phyloP scores from a whole-genome alignment of 2,797 vertebrate genomes.

The Erpetoichthys calabaricus region DNA sequence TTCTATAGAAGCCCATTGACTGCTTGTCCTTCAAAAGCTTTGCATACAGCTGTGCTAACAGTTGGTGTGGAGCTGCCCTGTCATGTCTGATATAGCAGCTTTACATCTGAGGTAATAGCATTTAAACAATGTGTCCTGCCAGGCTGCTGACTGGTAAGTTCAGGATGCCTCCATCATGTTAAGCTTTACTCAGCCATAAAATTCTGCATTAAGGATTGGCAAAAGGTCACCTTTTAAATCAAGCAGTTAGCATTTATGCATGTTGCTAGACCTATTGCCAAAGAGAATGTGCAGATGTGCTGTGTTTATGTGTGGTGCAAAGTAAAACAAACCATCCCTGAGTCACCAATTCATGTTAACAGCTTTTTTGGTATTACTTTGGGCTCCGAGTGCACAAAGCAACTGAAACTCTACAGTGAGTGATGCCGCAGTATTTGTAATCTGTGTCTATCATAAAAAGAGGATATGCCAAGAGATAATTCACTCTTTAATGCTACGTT shows the following conservation, averaged over 20 bases:
- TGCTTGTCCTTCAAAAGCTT: conserved; percentile 38
- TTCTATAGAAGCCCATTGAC: conserved; percentile 32
- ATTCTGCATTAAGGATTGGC: conserved; percentile 26
- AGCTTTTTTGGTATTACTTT: too few relatives aligned
- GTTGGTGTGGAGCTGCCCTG: conserved; percentile 15
- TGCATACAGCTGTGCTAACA: conserved; percentile 49
- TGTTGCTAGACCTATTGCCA: conserved; percentile 5
- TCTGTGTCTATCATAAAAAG: too few relatives aligned
- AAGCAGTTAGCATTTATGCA: conserved; percentile 5
- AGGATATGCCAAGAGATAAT: too few relatives aligned
- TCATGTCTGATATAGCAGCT: conserved; percentile 10
- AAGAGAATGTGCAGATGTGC: neutral
- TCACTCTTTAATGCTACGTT: too few relatives aligned
- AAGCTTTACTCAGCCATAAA: conserved; percentile 29
- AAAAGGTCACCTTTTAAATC: conserved; percentile 33
- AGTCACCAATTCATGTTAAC: too few relatives aligned
- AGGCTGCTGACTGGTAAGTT: conserved; percentile 14
- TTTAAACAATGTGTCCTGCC: conserved; percentile 7
- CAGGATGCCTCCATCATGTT: conserved; percentile 5
- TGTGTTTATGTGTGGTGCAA: too few relatives aligned
- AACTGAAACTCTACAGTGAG: too few relatives aligned
- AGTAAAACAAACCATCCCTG: too few relatives aligned
- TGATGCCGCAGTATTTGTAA: too few relatives aligned
- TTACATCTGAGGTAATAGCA: conserved; percentile 11
- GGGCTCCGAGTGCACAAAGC: too few relatives aligned